Base-by-base conservation (phyloP, 2,113 vertebrate species). In the Microcebus tavaratra region DNA sequence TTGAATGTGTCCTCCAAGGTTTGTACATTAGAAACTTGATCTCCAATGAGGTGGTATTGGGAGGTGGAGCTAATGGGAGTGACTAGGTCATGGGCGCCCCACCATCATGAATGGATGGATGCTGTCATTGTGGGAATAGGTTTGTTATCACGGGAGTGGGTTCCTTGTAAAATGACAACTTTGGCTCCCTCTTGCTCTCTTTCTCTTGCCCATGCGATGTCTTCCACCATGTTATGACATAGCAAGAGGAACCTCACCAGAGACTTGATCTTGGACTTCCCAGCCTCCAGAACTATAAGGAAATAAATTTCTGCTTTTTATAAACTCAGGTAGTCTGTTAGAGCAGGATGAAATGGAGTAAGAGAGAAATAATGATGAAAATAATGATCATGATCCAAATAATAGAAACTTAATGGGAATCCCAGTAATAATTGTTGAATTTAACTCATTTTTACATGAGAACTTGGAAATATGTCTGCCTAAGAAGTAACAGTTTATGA, bases 361-460 rank as follows among this genome's bases (percentile, higher is more conserved):
- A 67, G 65, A 67, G 59, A 84, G 80, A 67, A 25, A 9, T 90
- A 73, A 57, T 36, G 73, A 75, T 85, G 27, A 86, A 85, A 95
- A 84, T 55, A 88, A 70, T 90, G 50, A 75, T 59, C 29, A 93
- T 89, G 29, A 48, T 59, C 86, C 65, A 70, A 70, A 86, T 86
- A 50, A 42, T 45, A 65, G 59, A 93, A 90, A 72, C 79, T 55
- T 84, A 94, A 92, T 83, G 27, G 31, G 65, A 85, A 70, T 76
- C 17, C 50, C 94, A 91, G 53, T 90, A 73, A 63, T 79, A 68
- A 81, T 67, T 78, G 48, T 91, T 92, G 79, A 90, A 53, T 88
- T 82, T 89, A 90, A 86, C 20, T 92, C 5, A 92, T 90, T 67
- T 93, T 92, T 88, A 61, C 61, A 67, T 61, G 76, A 79, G 27